These are phyloP conservation scores for Pomatostomus ruficeps DNA, from an alignment of 2,113 vertebrate genomes.

Conservation along the genomic window DNA sequence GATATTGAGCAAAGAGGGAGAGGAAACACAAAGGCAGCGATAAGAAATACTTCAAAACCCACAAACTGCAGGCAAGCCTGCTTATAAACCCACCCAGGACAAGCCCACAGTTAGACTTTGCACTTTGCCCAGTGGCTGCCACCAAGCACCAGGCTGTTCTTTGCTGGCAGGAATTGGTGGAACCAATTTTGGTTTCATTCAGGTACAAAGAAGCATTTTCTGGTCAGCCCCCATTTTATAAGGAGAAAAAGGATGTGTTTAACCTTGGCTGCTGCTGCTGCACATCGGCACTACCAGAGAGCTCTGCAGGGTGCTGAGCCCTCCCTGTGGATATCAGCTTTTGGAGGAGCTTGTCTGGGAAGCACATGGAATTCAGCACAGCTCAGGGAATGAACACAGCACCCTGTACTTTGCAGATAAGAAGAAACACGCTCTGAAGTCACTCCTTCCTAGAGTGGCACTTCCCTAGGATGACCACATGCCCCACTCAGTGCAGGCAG, in stretches of 20 bases:
- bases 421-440: not conserved
- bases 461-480: not conserved
- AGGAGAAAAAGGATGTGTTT: not conserved
- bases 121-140: not conserved
- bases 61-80: not conserved
- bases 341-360: not conserved
- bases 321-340: not conserved
- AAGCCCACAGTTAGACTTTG: not conserved
- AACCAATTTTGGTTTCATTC: not conserved
- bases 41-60: not conserved
- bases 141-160: not conserved
- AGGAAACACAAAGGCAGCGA: not conserved
- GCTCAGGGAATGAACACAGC: not conserved
- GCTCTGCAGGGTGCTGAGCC: not conserved
- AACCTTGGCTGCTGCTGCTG: not conserved
- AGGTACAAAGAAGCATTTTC: not conserved
- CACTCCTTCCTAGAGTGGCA: not conserved
- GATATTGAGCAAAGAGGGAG: not conserved
- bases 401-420: not conserved
- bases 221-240: not conserved
- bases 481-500: not conserved
- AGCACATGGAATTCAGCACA: not conserved
- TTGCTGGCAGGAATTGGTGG: not conserved
- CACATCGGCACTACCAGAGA: not conserved
- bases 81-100: not conserved